These are phyloP conservation scores for Ptyas mucosa DNA, from an alignment of 2,113 vertebrate genomes.

Conservation along the genomic window DNA sequence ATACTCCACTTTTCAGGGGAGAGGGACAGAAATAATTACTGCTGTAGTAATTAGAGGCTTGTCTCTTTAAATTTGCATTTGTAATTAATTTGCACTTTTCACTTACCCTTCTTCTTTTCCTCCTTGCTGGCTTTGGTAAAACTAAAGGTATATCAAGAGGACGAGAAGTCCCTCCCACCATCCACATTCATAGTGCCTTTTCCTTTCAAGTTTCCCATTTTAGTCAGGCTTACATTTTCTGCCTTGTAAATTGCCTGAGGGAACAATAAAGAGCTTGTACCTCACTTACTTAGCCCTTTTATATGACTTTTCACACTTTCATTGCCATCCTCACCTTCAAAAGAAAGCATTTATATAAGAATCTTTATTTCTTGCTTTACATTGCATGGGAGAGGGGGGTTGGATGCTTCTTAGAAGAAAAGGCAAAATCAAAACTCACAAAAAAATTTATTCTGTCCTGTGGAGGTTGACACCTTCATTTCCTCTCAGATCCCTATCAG, in stretches of 20 bases:
- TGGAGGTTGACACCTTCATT: not conserved
- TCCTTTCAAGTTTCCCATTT: too few species aligned
- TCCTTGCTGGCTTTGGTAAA: too few species aligned
- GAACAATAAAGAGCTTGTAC: not conserved
- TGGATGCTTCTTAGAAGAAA: not conserved
- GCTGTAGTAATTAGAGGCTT: not conserved
- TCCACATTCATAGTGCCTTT: too few species aligned
- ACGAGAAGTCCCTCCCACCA: too few species aligned
- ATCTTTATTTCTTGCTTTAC: not conserved
- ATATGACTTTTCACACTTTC: not conserved
- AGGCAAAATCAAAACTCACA: not conserved
- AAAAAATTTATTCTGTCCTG: not conserved
- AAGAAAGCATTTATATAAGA: not conserved
- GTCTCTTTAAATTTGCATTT: too few species aligned
- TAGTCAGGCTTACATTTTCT: too few species aligned
- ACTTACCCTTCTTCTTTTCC: too few species aligned
- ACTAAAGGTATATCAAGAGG: too few species aligned
- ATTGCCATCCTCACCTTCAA: not conserved
- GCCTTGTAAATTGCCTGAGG: not conserved
- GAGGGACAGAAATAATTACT: not conserved
- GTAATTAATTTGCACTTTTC: too few species aligned
- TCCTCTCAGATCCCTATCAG: not conserved
- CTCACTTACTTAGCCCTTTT: not conserved
- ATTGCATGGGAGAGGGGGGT: too few species aligned
- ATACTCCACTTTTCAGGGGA: not conserved